phyloP scores from a whole-genome alignment of 1,140 invertebrate species.

The Calosoma granatense region DNA sequence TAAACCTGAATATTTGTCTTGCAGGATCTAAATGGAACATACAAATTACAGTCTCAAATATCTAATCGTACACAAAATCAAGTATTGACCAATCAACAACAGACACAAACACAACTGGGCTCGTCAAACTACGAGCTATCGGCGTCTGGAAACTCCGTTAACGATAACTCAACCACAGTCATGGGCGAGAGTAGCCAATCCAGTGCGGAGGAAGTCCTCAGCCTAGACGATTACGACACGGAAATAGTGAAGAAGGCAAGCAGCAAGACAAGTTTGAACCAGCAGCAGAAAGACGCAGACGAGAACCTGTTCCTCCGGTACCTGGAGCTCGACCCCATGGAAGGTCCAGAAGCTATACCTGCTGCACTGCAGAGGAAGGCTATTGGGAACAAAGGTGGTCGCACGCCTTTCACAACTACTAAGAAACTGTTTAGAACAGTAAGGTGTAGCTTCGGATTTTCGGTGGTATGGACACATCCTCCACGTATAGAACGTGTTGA shows the following conservation, averaged over 20 bases:
- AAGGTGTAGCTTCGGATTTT: slow-evolving; percentile 68
- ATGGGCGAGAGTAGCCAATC: slow-evolving; percentile 20
- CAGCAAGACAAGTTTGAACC: slow-evolving; percentile 31
- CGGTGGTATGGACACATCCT: slow-evolving; percentile 84
- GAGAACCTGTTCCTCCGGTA: slow-evolving; percentile 66
- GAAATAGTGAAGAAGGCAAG: slow-evolving; percentile 22
- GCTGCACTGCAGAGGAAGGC: slow-evolving; percentile 38
- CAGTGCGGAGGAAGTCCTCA: slow-evolving; percentile 32
- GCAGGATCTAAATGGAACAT: slow-evolving; percentile 41
- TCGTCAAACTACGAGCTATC: slow-evolving; percentile 15
- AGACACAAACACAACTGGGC: no score
- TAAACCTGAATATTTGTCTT: no score
- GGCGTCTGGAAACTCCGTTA: neutral
- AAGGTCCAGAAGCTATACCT: slow-evolving; percentile 42
- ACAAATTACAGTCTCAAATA: slow-evolving; percentile 41
- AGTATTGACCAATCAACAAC: slow-evolving; percentile 7
- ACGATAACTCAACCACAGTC: slow-evolving; percentile 11
- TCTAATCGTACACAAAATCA: slow-evolving; percentile 32
- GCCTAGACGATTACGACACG: slow-evolving; percentile 27
- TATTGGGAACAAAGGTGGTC: slow-evolving; percentile 44
- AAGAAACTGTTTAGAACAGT: slow-evolving; percentile 48
- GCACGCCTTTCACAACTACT: slow-evolving; percentile 73
- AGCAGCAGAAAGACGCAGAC: slow-evolving; percentile 54
- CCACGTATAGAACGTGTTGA: slow-evolving; percentile 81
- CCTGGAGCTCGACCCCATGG: slow-evolving; percentile 63